These are phyloP conservation scores for Cherax destructor DNA, from an alignment of 1,140 invertebrate species.

Conservation along the genomic window DNA sequence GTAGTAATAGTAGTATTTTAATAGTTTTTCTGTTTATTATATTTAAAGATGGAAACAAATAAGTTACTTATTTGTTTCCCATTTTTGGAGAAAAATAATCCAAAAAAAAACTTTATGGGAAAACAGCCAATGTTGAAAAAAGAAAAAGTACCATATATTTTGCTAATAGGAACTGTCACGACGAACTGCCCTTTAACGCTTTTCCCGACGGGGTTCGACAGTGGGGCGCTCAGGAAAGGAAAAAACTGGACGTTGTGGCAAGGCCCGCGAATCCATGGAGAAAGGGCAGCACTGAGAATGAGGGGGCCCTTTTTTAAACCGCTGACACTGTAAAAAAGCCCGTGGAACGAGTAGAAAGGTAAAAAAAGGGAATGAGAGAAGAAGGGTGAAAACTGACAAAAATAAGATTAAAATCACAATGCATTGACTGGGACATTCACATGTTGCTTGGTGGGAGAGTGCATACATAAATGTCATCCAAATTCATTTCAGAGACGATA, in stretches of 20 bases:
- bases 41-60: no score
- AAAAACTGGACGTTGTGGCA: constrained; percentile 65
- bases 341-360: constrained; percentile 65
- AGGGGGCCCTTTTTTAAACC: constrained; percentile 40
- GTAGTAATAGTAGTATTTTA: no score
- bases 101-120: no score
- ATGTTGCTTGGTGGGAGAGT: not conserved
- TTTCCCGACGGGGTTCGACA: constrained; percentile 48
- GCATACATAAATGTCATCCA: not conserved
- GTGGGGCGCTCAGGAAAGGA: constrained; percentile 32
- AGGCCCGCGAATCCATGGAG: constrained; percentile 65
- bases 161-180: not conserved
- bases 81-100: no score
- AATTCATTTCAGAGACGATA: no score
- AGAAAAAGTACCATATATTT: no score
- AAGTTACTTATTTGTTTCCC: no score
- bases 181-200: not conserved
- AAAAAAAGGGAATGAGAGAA: not conserved
- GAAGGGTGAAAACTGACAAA: no score
- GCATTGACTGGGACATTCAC: not conserved
- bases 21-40: no score
- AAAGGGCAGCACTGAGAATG: constrained; percentile 71
- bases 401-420: no score
- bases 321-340: constrained; percentile 65
- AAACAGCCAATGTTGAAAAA: no score